These are phyloP conservation scores for Ibycter americanus DNA, from an alignment of 2,797 vertebrate genomes.

Conservation along the genomic window DNA sequence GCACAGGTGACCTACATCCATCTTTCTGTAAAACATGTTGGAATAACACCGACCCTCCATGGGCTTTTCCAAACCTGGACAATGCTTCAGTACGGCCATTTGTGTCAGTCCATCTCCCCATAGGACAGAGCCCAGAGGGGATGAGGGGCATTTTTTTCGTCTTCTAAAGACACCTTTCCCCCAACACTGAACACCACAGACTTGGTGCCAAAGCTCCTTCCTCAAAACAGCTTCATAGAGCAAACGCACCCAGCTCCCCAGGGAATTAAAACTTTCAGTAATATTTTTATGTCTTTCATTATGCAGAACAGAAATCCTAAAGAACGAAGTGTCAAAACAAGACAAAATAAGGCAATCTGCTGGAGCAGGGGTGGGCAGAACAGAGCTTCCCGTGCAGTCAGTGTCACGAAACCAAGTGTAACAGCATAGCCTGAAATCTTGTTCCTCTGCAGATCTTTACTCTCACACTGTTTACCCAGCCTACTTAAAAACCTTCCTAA, in stretches of 20 bases:
- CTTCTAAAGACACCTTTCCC: not conserved
- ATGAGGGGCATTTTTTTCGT: not conserved
- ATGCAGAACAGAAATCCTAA: slow-evolving; percentile 66
- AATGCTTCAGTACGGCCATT: not conserved
- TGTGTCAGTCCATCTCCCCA: not conserved
- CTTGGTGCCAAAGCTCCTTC: not conserved
- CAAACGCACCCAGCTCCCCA: not conserved
- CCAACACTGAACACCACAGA: not conserved
- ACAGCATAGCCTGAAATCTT: slow-evolving; percentile 43
- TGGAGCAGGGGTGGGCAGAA: slow-evolving; percentile 51
- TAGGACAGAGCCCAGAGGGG: not conserved
- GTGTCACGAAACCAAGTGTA: slow-evolving; percentile 23
- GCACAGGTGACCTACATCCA: not conserved
- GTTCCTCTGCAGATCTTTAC: slow-evolving; percentile 55
- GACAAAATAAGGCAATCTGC: slow-evolving; percentile 64
- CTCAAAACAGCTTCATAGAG: slow-evolving; percentile 26
- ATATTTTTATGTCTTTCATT: slow-evolving; percentile 59
- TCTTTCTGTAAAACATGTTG: not conserved
- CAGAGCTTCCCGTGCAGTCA: slow-evolving; percentile 24
- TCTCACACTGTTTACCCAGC: slow-evolving; percentile 39
- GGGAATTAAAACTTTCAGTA: slow-evolving; percentile 52
- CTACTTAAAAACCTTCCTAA: slow-evolving; percentile 30
- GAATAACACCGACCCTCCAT: not conserved
- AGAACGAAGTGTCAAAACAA: slow-evolving; percentile 60
- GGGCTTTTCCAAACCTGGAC: not conserved